A percentile compares a stretch with the other conserved stretches of the same genome.
Evolutionary conservation across 2,888 invertebrate species (phyloP).

Genomic region (Yponomeuta sedellus): DNA sequence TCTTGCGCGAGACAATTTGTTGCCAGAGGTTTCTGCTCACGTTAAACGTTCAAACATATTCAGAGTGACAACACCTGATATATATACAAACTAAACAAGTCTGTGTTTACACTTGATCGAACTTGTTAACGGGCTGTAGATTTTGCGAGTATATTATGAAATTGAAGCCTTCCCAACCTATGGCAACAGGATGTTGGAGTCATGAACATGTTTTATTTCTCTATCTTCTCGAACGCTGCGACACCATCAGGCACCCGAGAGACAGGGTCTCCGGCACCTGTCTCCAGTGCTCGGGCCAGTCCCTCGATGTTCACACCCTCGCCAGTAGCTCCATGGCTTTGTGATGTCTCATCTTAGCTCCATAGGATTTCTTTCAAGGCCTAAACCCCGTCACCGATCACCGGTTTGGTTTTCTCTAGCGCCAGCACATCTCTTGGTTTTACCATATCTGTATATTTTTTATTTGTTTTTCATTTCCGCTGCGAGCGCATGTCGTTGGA

Average conservation of each 20-base stretch:
- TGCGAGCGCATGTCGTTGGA: slow-evolving; percentile 32
- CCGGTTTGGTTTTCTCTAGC: slow-evolving; percentile 32
- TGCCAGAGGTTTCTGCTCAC: not conserved
- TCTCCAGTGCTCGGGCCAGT: not conserved
- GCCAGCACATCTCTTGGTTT: slow-evolving; percentile 34
- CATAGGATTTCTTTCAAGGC: slow-evolving; percentile 21
- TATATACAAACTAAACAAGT: no score
- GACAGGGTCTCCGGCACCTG: not conserved
- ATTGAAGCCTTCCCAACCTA: not conserved
- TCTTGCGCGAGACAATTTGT: not conserved
- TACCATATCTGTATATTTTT: slow-evolving; percentile 24
- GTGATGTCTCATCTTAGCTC: slow-evolving; percentile 30
- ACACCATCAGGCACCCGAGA: not conserved
- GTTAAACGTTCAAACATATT: not conserved
- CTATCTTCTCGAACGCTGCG: not conserved
- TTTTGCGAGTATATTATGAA: not conserved
- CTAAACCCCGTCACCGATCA: slow-evolving; percentile 29
- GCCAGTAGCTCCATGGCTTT: slow-evolving; percentile 23
- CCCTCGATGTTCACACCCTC: slow-evolving; percentile 16
- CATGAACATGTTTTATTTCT: not conserved
- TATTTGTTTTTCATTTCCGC: slow-evolving; percentile 28
- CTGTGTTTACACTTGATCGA: no score
- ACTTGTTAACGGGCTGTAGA: no score
- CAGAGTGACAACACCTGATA: not conserved
- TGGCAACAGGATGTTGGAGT: not conserved